These are phyloP conservation scores for Ceyx melanurus DNA, from an alignment of 2,113 vertebrate genomes.

Conservation along the genomic window DNA sequence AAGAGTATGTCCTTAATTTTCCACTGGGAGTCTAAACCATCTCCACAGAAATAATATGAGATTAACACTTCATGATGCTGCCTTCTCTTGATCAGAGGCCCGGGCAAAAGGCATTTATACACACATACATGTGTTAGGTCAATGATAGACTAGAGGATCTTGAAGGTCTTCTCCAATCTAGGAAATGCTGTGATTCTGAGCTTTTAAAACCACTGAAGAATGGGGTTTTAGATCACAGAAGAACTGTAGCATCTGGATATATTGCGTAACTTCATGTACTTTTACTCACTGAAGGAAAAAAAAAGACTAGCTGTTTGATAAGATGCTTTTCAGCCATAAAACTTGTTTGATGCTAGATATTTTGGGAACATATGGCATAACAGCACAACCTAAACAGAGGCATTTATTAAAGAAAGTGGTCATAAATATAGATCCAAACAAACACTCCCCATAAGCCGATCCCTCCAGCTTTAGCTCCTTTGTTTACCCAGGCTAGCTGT, in stretches of 20 bases:
- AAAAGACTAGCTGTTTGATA: neutral
- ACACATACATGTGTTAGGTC: neutral
- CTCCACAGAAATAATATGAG: neutral
- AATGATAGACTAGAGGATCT: too few relatives aligned
- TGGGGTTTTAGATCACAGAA: neutral
- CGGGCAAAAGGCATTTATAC: neutral
- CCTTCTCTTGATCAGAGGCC: neutral
- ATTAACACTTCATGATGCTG: neutral
- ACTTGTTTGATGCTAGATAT: neutral
- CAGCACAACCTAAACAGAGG: constrained; percentile 11
- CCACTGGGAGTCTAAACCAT: neutral
- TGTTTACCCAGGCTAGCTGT: neutral
- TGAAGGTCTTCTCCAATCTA: too few relatives aligned
- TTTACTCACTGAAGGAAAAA: neutral
- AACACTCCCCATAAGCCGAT: neutral
- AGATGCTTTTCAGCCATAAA: neutral
- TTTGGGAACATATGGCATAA: constrained; percentile 3
- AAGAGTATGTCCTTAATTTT: neutral
- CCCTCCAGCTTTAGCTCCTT: neutral
- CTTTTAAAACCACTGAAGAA: neutral
- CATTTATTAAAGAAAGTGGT: constrained; percentile 14
- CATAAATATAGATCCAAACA: constrained; percentile 10
- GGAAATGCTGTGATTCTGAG: neutral
- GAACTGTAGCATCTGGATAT: neutral
- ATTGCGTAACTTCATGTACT: neutral